Evolutionary conservation across 2,888 invertebrate species (phyloP), one percentile per base, ranked within the genome.

Genomic region (Rhaphigaster nebulosa): DNA sequence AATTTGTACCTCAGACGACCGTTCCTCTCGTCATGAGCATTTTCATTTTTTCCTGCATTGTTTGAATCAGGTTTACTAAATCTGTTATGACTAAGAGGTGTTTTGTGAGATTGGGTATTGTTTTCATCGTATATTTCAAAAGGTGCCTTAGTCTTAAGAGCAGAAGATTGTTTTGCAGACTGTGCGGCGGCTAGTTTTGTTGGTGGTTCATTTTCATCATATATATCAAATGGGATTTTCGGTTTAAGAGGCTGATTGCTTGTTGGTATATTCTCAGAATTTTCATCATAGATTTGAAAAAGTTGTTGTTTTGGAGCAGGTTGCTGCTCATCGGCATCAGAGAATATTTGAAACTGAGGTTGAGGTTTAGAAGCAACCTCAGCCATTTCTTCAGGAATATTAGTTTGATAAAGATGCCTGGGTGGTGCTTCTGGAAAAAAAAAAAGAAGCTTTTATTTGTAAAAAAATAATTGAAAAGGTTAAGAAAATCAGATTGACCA

Each of bases 71-170:
- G 41, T 70, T 76, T 65, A 13, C 20, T 56, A 45, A 38, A 41
- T 34, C 23, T 88, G 15, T 45, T 70, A 50, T 89, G 45, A 12
- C 0, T 70, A 76, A 70, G 45, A 45, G 70, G 50, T 29, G 45
- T 52, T 65, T 60, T 88, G n/a, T 56, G 56, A 41, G 45, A 29
- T n/a, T 65, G 70, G 2, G 56, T 50, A 38, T 38, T 76, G 13
- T 84, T 89, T 29, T 89, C 89, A 89, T 89, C 76, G 26, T 89
- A 89, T 65, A 89, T 38, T 89, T 89, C 89, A 76, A 89, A 76
- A 60, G 89, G 70, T 20, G 26, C 8, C 76, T 89, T 89, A 4
- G 65, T 29, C 34, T 89, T 89, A 26, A 89, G 70, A 15, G 89
- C 89, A 34, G 89, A 89, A 34, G 70, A 50, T 76, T 76, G 89